Base-by-base conservation (phyloP, 2,113 vertebrate genomes). In the Callaeas wilsoni region DNA sequence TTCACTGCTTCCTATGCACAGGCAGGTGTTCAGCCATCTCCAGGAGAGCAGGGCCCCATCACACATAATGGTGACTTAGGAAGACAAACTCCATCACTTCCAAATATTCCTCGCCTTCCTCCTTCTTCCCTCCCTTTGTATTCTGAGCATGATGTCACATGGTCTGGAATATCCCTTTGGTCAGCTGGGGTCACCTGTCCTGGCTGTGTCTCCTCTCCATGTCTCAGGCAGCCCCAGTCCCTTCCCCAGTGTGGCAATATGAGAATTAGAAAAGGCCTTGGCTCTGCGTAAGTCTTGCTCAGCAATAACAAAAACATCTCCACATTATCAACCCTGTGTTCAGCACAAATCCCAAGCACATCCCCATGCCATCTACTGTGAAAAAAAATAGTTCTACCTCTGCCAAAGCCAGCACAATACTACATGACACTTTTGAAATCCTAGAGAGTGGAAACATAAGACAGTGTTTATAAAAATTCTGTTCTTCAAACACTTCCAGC, bases 211-310 rank as follows among this genome's bases (percentile, higher is more conserved):
- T 53, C 19, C 60, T 82, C 19, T 13, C 23, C 59, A 0, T 15
- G 19, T 39, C 33, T 16, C 29, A 52, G 7, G 37, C 16, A 22
- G 1, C 7, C 20, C 16, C 25, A 68, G 8, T 4, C 12, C 8
- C 16, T n/a, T 37, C 13, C 4, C 8, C 6, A n/a, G 16, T 4
- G 1, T 32, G 39, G 16, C 21, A 32, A 26, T 16, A 30, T 0
- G 2, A 47, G 7, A 47, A 41, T n/a, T 7, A 55, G 20, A n/a
- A 46, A 47, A 62, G 6, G 25, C 30, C 16, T 35, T 60, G 23
- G 25, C 23, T 76, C 17, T 55, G 14, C 47, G 16, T 13, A 6
- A 47, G 30, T 33, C 1, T 10, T 30, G 23, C 32, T 47, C n/a
- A 62, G n/a, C 39, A 60, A 16, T 21, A 41, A 26, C 13, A 53